Base-by-base conservation (phyloP, 2,797 vertebrate genomes). In the Malacoraja senta region DNA sequence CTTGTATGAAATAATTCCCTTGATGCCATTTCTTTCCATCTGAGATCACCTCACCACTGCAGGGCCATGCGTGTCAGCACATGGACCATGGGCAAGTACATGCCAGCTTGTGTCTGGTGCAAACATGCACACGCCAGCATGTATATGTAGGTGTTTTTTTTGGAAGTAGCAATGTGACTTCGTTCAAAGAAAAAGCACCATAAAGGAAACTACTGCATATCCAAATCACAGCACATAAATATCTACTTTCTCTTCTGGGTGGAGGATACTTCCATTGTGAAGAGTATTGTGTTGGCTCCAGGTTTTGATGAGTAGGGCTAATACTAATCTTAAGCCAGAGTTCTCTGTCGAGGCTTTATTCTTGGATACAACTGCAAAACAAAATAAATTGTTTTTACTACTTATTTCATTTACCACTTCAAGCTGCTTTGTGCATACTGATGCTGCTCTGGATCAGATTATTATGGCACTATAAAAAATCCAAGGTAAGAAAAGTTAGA, bases 331-430 rank as follows among this genome's bases (percentile, higher is more conserved):
- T 96, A 99, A 93, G 99, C 99, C 90, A 99, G 97, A 3, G 98
- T 98, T 94, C 98, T 97, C 95, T 99, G 98, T 94, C 98, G 97
- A 94, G 98, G 99, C 95, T 99, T 99, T 97, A 99, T 99, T 96
- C 98, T 97, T 71, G 98, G 99, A 94, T 98, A 99, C 94, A 99
- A 94, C 99, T 99, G 95, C 35, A 96, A 93, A 94, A 93, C 0
- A 93, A 58, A 94, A 90, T 77, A 32, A 68, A 74, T 10, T 74
- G 21, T 7, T 74, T 74, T 21, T 74, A 74, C 24, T 74, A 24
- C 71, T 21, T 71, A 71, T 74, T 71, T 71, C 19, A 13, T 71
- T 74, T 74, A 74, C 71, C 17, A 71, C 68, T 71, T 71, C 68
- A 71, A 71, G 68, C 68, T 71, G 68, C 19, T 15, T 19, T 53